Percentiles rank a stretch among this genome's conserved stretches.
These are phyloP conservation scores for Haplotaxodon microlepis DNA, from an alignment of 2,113 vertebrate species.

Conservation along the genomic window DNA sequence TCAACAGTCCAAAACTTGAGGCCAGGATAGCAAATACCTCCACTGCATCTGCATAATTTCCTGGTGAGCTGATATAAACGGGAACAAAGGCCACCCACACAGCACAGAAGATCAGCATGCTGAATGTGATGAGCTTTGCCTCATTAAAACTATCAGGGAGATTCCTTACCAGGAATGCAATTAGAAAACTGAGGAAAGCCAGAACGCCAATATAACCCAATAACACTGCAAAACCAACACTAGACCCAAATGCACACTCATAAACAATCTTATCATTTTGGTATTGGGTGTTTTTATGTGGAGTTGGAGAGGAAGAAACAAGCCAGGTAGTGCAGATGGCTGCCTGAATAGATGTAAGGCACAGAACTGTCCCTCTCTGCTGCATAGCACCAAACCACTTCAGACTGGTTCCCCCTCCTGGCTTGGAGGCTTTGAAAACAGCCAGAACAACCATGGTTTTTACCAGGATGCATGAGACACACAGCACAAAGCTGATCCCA, in stretches of 20 bases:
- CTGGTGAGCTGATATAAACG: neutral
- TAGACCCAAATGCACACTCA: constrained; percentile 53
- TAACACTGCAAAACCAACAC: constrained; percentile 33
- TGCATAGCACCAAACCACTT: too few relatives aligned
- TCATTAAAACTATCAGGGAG: accelerated
- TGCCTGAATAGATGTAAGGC: accelerated
- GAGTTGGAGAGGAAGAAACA: constrained; percentile 5
- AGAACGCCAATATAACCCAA: constrained; percentile 57
- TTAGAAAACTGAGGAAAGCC: constrained; percentile 52
- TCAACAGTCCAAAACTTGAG: constrained; percentile 68
- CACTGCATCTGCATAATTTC: constrained; percentile 5
- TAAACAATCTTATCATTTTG: constrained; percentile 47
- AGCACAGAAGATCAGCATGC: too few relatives aligned
- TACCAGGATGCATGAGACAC: neutral
- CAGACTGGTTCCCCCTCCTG: neutral
- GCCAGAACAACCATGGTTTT: neutral
- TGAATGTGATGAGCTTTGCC: too few relatives aligned
- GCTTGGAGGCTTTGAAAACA: accelerated
- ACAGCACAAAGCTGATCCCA: neutral
- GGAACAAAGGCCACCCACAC: constrained; percentile 43
- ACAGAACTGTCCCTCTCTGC: too few relatives aligned
- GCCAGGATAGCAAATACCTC: constrained; percentile 58
- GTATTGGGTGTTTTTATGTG: constrained; percentile 45
- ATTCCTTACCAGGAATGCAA: constrained; percentile 58
- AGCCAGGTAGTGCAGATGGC: too few relatives aligned